Evolutionary conservation across 1,140 invertebrate species (phyloP), one percentile per base, ranked within the genome.

Genomic region (Drosophila simulans): DNA sequence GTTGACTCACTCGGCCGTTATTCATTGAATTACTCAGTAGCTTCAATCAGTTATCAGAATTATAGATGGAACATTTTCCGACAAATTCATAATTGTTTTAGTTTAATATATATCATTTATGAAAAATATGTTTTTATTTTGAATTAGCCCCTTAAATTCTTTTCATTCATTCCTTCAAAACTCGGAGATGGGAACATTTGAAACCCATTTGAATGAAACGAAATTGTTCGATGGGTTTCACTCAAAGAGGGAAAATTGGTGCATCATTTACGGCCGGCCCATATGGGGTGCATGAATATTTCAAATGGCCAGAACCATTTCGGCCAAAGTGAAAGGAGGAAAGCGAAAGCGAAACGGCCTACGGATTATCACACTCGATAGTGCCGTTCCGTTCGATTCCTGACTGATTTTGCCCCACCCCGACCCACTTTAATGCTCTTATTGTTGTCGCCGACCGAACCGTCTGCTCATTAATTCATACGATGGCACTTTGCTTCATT

Each of bases 381-480:
- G 69, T 75, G 59, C 52, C 63, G 70, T 70, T 59, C 15, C 46
- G 45, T 48, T 37, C 35, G 54, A 52, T 35, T n/a, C 37, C 37
- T 0, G 3, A 12, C 15, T 11, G 35, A 43, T 20, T 15, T 27
- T 20, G 31, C 8, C 31, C 20, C 11, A 25, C 15, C 25, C 15
- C 25, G n/a, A 31, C 35, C 51, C 53, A 53, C 52, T 51, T 40
- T 70, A 62, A 64, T 65, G 56, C 63, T 75, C 70, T 62, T 83
- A 58, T 58, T 72, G 31, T 60, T 71, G 58, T 48, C 46, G 43
- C 40, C 43, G 46, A 74, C 55, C 64, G 51, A 74, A 70, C 60
- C 42, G 69, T 63, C 65, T 88, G 65, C 79, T 86, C 83, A 86
- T 86, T 86, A 86, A 88, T 86, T 86, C 79, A 86, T 88, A 83